Base-by-base conservation (phyloP, 2,888 invertebrate species). In the Meiosimyza decipiens region DNA sequence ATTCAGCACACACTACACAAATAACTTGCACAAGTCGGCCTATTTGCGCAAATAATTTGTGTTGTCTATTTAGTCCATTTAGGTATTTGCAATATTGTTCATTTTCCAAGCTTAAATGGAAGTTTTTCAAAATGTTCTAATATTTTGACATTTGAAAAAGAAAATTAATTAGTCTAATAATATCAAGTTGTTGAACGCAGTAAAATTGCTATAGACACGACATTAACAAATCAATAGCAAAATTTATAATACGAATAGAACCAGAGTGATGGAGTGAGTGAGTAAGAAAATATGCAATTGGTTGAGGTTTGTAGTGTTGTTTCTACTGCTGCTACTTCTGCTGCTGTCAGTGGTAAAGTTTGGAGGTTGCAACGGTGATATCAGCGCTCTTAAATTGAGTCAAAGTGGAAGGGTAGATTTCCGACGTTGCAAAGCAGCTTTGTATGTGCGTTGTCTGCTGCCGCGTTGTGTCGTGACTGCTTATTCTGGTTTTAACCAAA, bases 401-500 rank as follows among this genome's bases (percentile, higher is more conserved):
- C 18, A 54, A 62, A 62, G 65, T 62, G 63, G 55, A 68, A 68
- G 72, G 66, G 67, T 72, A 68, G 68, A 52, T 68, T 71, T 66
- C 54, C 65, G 71, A 51, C 47, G 67, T 40, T 60, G 33, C 33
- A 60, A 60, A 15, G 40, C 22, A 15, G 28, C 22, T 28, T 60
- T 28, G 60, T 60, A 40, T 33, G n/a, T 33, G 60, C 33, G 60
- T 40, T 40, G 40, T 6, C 40, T 40, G 40, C 40, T 40, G 40
- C 40, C 54, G 52, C 15, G n/a, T 66, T 22, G 55, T 55, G 67
- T 55, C 50, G 28, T 57, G 22, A 57, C 59, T 57, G 49, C 49
- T 59, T 59, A 16, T 40, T 40, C 50, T 68, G 68, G 59, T 68
- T 59, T 59, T 47, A 18, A 13, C 54, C 47, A 33, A 59, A 68